Percentiles rank a stretch among this genome's conserved stretches.
phyloP scores from a whole-genome alignment of 2,113 vertebrate genomes.

The Chlorodrepanis virens region DNA sequence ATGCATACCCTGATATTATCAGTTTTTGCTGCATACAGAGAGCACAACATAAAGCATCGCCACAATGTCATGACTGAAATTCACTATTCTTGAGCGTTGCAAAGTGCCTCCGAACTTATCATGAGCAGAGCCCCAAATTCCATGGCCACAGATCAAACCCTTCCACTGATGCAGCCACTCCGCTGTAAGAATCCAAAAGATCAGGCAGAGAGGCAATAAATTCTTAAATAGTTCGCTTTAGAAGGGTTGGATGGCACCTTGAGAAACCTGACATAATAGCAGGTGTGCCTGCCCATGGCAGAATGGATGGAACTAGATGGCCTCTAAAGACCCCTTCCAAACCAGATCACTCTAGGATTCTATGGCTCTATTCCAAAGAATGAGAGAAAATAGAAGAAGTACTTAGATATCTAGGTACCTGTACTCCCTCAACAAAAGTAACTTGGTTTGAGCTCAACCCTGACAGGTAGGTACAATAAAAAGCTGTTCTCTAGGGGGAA shows the following conservation, averaged over 20 bases:
- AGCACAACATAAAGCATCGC: background rate
- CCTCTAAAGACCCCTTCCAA: background rate
- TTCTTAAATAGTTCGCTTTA: background rate
- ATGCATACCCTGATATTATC: background rate
- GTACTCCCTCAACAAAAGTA: background rate
- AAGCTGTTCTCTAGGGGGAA: background rate
- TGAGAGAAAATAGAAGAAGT: background rate
- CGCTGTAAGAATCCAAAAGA: background rate
- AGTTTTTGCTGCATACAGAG: background rate
- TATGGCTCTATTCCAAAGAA: background rate
- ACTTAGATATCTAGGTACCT: background rate
- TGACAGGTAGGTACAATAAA: background rate
- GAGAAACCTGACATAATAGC: background rate
- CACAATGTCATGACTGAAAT: background rate
- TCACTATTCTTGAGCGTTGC: background rate
- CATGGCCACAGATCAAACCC: background rate
- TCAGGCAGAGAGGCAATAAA: background rate
- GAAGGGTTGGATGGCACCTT: background rate
- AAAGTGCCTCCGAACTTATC: background rate
- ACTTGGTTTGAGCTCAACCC: background rate
- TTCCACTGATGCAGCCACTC: background rate
- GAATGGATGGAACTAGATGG: fast-evolving
- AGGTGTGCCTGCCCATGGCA: fast-evolving
- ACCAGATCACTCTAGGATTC: background rate
- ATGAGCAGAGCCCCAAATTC: background rate